Evolutionary conservation across 2,113 vertebrate species (phyloP).

Genomic region (Pteruthius melanotis): DNA sequence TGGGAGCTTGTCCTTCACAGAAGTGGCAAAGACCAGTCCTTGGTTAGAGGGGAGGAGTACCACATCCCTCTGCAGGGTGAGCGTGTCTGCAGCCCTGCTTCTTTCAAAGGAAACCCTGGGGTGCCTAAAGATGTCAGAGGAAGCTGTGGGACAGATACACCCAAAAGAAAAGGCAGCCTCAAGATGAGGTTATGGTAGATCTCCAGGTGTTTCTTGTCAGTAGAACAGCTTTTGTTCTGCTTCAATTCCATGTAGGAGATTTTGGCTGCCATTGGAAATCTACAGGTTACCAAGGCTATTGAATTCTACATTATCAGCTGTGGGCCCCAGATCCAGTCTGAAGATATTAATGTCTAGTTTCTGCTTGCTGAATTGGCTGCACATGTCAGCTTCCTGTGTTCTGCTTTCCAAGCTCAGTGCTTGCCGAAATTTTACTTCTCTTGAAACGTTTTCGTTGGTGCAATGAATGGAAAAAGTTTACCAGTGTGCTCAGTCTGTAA

Average conservation of each 20-base stretch:
- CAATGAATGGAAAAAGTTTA: constrained; percentile 28
- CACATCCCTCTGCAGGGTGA: not conserved
- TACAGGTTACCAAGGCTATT: constrained; percentile 6
- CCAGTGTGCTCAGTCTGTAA: not conserved
- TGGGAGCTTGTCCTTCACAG: not conserved
- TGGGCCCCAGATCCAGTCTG: constrained; percentile 14
- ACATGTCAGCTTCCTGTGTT: constrained; percentile 16
- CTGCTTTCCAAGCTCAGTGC: constrained; percentile 2
- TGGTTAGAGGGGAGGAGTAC: not conserved
- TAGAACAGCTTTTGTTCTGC: not conserved
- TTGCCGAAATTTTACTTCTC: not conserved
- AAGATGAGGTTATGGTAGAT: not conserved
- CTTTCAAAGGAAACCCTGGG: not conserved
- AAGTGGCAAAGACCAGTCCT: not conserved
- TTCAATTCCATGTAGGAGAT: not conserved
- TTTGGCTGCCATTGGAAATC: not conserved
- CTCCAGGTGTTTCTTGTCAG: not conserved
- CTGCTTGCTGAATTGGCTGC: constrained; percentile 22
- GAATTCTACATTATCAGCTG: constrained; percentile 32
- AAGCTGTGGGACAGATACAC: not conserved
- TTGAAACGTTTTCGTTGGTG: not conserved
- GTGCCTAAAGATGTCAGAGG: not conserved
- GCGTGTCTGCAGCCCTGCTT: not conserved
- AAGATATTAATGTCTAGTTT: constrained; percentile 26
- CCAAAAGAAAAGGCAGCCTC: not conserved